phyloP scores from a whole-genome alignment of 1,140 invertebrate species.

The Drosophila leontia region DNA sequence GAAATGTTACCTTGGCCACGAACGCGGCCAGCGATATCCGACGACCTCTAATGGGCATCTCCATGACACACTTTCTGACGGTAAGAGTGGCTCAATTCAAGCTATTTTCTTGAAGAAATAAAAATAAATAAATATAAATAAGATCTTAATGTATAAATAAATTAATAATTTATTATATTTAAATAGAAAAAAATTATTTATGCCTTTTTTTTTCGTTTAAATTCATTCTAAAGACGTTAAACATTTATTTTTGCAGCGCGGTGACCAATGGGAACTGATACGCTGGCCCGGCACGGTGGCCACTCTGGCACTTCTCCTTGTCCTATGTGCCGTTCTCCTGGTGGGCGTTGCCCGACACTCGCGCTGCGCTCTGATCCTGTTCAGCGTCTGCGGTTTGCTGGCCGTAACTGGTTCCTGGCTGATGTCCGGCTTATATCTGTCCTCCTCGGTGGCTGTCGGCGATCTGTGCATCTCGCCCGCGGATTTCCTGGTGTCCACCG shows the following conservation, averaged over 20 bases:
- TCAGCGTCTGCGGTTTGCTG: slow-evolving; percentile 93
- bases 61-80: slow-evolving; percentile 88
- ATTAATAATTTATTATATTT: background rate
- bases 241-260: slow-evolving; percentile 61
- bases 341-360: slow-evolving; percentile 93
- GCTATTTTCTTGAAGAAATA: background rate
- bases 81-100: slow-evolving; percentile 67
- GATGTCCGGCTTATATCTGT: slow-evolving; percentile 93
- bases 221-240: background rate
- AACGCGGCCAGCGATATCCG: slow-evolving; percentile 91
- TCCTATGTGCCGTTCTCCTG: slow-evolving; percentile 92
- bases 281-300: slow-evolving; percentile 93
- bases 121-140: too few relatives aligned
- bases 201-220: background rate
- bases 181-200: too few relatives aligned
- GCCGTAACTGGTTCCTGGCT: slow-evolving; percentile 96
- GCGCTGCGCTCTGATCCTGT: slow-evolving; percentile 86
- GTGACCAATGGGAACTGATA: slow-evolving; percentile 87
- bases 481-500: slow-evolving; percentile 91
- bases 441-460: slow-evolving; percentile 92
- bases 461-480: slow-evolving; percentile 91
- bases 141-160: too few relatives aligned
- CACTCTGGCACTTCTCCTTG: slow-evolving; percentile 90
- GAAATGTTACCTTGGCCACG: slow-evolving; percentile 89
- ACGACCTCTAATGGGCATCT: slow-evolving; percentile 89